A percentile compares a stretch with the other conserved stretches of the same genome.
Conservation (phyloP, 2,113 vertebrate species). For the Thymallus thymallus region DNA sequence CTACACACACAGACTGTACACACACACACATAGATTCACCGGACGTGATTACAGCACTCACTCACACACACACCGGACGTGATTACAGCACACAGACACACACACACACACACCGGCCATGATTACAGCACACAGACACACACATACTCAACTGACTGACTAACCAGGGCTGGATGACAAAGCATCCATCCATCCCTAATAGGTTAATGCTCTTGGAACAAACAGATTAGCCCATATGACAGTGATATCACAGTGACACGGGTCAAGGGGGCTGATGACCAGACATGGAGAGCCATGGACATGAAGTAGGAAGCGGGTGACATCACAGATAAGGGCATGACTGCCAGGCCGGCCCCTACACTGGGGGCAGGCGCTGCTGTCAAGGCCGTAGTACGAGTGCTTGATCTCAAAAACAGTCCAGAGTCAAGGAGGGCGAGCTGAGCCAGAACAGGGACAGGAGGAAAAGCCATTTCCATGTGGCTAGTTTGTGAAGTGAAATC, state of each 20-base stretch:
- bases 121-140: constrained; percentile 19
- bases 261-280: constrained; percentile 12
- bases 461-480: constrained; percentile 40
- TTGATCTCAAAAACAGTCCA: constrained; percentile 45
- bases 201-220: constrained; percentile 60
- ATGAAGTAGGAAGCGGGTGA: constrained; percentile 46
- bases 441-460: constrained; percentile 23
- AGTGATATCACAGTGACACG: constrained; percentile 36
- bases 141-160: constrained; percentile 41
- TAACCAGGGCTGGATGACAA: constrained; percentile 67
- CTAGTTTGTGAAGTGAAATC: constrained; percentile 51
- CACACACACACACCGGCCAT: neutral
- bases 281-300: constrained; percentile 43
- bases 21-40: neutral
- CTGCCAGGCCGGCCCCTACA: constrained; percentile 11
- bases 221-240: constrained; percentile 59
- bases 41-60: neutral
- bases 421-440: constrained; percentile 55
- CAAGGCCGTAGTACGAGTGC: constrained; percentile 42
- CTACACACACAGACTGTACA: constrained; percentile 16
- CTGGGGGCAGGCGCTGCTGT: constrained; percentile 46
- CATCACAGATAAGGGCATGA: constrained; percentile 56
- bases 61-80: neutral
- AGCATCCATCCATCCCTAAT: constrained; percentile 48
- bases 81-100: constrained; percentile 22